Evolutionary conservation across 2,888 invertebrate species (phyloP).

Genomic region (Drosophila aldrichi): DNA sequence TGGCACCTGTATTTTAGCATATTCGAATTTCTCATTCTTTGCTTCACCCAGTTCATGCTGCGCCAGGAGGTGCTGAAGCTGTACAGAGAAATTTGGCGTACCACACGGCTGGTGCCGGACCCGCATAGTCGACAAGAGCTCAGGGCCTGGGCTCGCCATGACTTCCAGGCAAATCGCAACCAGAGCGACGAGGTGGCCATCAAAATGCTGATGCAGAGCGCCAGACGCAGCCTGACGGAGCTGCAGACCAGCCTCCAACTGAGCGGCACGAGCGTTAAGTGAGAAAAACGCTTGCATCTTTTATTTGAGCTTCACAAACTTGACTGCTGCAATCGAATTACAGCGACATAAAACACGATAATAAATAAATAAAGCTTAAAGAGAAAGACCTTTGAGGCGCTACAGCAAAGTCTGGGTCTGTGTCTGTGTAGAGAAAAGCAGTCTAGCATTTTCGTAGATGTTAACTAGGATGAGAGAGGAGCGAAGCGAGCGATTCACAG

Average conservation of each 20-base stretch:
- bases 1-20: neutral
- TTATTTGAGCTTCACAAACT: constrained; percentile 68
- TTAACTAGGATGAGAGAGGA: constrained; percentile 3
- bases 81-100: constrained; percentile 90
- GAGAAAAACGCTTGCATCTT: constrained; percentile 34
- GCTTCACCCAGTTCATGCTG: constrained; percentile 89
- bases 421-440: constrained; percentile 47
- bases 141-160: constrained; percentile 90
- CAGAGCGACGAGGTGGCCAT: constrained; percentile 91
- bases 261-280: constrained; percentile 83
- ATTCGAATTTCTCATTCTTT: no score
- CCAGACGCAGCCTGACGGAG: constrained; percentile 89
- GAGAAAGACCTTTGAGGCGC: constrained; percentile 67
- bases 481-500: constrained; percentile 19
- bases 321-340: constrained; percentile 27
- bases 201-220: constrained; percentile 90
- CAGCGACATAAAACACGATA: constrained; percentile 31
- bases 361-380: constrained; percentile 40
- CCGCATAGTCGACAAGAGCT: constrained; percentile 88
- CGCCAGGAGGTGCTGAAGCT: constrained; percentile 92
- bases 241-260: constrained; percentile 88
- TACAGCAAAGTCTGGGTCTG: constrained; percentile 28
- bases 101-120: constrained; percentile 89
- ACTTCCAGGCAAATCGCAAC: constrained; percentile 90
- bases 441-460: constrained; percentile 54